Conservation (phyloP, 2,888 invertebrate species). For the Andrena chrysosceles region DNA sequence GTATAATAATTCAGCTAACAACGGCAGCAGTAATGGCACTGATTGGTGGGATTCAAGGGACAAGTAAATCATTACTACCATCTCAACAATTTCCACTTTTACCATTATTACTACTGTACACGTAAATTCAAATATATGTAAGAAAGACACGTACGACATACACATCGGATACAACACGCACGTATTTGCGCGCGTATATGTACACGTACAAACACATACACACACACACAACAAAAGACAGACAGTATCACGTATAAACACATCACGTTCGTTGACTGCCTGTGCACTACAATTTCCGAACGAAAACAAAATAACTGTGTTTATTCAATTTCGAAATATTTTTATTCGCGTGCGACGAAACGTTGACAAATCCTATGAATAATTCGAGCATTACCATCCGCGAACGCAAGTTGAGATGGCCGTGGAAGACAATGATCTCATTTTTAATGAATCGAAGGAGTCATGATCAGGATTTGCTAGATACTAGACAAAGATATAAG, state of each 20-base stretch:
- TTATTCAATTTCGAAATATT: constrained; percentile 70
- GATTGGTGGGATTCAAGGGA: constrained; percentile 83
- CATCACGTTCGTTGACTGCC: constrained; percentile 74
- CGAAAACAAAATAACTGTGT: constrained; percentile 59
- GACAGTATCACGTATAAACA: constrained; percentile 73
- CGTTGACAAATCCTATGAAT: constrained; percentile 73
- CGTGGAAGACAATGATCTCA: constrained; percentile 65
- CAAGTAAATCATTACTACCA: constrained; percentile 75
- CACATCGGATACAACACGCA: constrained; percentile 66
- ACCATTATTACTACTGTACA: constrained; percentile 82
- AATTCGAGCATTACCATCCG: constrained; percentile 44
- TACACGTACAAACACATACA: background rate
- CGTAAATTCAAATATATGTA: constrained; percentile 84
- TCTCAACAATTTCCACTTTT: constrained; percentile 78
- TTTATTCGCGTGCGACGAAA: constrained; percentile 74
- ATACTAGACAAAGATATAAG: constrained; percentile 60
- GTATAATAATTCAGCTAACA: constrained; percentile 80
- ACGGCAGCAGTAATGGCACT: constrained; percentile 79
- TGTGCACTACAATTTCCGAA: constrained; percentile 69
- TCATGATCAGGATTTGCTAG: constrained; percentile 72
- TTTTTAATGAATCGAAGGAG: constrained; percentile 46
- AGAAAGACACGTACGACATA: constrained; percentile 79
- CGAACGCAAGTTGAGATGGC: constrained; percentile 20
- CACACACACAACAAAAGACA: constrained; percentile 58
- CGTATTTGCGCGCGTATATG: constrained; percentile 63